phyloP scores from a whole-genome alignment of 2,888 invertebrate species.

The Drosophila vallismaia region DNA sequence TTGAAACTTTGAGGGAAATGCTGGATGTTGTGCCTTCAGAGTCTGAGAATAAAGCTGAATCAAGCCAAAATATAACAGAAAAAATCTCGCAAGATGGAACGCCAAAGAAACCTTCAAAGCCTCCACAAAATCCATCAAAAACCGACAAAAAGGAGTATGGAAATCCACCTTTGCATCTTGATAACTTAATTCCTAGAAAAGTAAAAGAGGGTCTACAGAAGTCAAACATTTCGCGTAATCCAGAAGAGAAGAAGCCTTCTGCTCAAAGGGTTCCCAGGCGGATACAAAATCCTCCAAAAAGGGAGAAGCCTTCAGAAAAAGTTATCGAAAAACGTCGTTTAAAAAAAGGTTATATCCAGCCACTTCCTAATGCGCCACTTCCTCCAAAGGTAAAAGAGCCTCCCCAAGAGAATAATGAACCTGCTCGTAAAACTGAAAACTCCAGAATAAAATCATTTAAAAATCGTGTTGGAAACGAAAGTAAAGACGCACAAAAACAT shows the following conservation, averaged over 20 bases:
- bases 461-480: neutral
- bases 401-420: too few relatives aligned
- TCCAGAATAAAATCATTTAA: neutral
- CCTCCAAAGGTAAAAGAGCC: too few relatives aligned
- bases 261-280: too few relatives aligned
- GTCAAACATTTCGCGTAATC: too few relatives aligned
- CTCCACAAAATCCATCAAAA: too few relatives aligned
- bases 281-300: neutral
- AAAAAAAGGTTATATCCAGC: neutral
- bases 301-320: neutral
- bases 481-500: neutral
- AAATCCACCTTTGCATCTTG: too few relatives aligned
- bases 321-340: neutral
- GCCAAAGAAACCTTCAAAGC: neutral
- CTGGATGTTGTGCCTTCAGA: neutral
- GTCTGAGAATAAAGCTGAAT: neutral
- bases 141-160: too few relatives aligned
- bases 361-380: neutral
- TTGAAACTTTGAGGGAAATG: neutral
- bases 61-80: neutral
- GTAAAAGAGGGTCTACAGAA: too few relatives aligned
- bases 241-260: too few relatives aligned
- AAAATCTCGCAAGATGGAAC: neutral
- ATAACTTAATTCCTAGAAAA: too few relatives aligned
- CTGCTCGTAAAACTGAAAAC: neutral